These are phyloP conservation scores for Acholoe squamosa DNA, from an alignment of 2,888 invertebrate species.

Conservation along the genomic window DNA sequence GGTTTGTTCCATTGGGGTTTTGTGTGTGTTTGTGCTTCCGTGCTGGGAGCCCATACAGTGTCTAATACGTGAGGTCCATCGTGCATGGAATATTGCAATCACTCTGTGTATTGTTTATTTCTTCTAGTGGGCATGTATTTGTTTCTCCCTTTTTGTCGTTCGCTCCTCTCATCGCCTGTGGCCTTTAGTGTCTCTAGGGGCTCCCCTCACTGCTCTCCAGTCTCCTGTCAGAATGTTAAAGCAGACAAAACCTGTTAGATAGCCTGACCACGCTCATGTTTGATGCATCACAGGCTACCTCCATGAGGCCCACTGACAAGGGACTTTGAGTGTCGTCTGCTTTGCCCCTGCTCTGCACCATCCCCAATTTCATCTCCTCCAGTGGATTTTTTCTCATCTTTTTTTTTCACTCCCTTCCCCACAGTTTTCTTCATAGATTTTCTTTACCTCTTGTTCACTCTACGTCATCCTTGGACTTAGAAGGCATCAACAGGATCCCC, in stretches of 20 bases:
- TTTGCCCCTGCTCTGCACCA: no score
- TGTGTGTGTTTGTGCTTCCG: no score
- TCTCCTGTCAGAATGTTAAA: background rate
- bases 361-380: no score
- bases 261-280: constrained; percentile 18
- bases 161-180: background rate
- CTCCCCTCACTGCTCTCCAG: background rate
- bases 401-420: background rate
- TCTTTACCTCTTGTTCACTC: background rate
- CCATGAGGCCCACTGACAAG: background rate
- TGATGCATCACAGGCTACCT: background rate
- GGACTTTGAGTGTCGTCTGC: background rate
- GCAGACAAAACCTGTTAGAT: constrained; percentile 26
- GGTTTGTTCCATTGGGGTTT: background rate
- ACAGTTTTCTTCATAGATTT: no score
- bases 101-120: background rate
- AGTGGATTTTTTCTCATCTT: background rate
- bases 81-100: constrained; percentile 43
- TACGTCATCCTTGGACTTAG: background rate
- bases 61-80: background rate
- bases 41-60: background rate
- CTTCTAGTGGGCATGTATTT: background rate
- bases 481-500: no score
- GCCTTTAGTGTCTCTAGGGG: background rate
- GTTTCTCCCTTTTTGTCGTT: background rate